A percentile compares a stretch with the other conserved stretches of the same genome.
These are phyloP conservation scores for Parauchenoglanis punctatus DNA, from an alignment of 2,797 vertebrate species.

Conservation along the genomic window DNA sequence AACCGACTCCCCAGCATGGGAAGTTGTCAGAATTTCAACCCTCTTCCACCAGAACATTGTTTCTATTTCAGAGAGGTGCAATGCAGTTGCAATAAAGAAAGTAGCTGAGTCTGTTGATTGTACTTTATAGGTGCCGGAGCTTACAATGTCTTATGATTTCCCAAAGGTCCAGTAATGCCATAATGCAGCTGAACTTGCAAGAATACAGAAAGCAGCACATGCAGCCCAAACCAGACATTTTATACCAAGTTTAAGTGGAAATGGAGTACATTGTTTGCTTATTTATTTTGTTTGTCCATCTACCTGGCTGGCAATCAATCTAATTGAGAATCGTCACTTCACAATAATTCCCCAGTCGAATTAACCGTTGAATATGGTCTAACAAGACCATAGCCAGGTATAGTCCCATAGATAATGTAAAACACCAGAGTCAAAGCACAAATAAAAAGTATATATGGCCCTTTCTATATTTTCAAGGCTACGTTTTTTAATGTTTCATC, in stretches of 20 bases:
- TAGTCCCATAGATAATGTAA: not conserved
- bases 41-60: not conserved
- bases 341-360: not conserved
- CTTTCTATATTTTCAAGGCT: not conserved
- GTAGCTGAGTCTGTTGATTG: slow-evolving; percentile 26
- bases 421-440: not conserved
- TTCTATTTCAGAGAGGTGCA: slow-evolving; percentile 15
- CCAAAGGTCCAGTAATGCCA: slow-evolving; percentile 37
- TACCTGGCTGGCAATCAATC: not conserved
- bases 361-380: not conserved
- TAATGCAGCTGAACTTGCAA: slow-evolving; percentile 33
- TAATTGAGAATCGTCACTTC: not conserved
- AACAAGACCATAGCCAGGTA: not conserved
- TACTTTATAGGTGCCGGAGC: slow-evolving; percentile 30
- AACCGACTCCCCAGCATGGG: not conserved
- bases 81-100: slow-evolving; percentile 40
- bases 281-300: not conserved
- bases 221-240: slow-evolving; percentile 15
- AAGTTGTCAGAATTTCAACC: not conserved
- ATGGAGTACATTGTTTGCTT: not conserved
- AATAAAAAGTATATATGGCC: not conserved
- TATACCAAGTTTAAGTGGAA: not conserved
- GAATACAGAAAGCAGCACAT: slow-evolving; percentile 13
- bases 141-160: slow-evolving; percentile 36
- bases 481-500: not conserved